phyloP scores from a whole-genome alignment of 2,797 vertebrate species.

The Gallirallus australis region DNA sequence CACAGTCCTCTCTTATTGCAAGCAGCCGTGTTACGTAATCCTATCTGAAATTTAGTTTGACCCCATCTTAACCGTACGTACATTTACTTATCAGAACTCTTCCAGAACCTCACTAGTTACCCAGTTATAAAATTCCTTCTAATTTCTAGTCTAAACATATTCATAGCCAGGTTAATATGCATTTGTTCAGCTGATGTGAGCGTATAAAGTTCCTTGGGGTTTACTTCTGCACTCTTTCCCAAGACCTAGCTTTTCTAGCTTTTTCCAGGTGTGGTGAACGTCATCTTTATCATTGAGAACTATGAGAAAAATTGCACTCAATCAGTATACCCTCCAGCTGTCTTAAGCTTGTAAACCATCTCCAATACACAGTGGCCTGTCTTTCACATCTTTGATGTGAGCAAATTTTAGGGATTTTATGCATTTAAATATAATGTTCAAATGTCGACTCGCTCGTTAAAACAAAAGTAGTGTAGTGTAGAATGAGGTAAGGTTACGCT shows the following conservation, averaged over 20 bases:
- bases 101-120: not conserved
- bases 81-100: not conserved
- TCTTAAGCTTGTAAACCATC: not conserved
- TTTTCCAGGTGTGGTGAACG: not conserved
- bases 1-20: not conserved
- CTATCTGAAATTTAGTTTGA: not conserved
- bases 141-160: not conserved
- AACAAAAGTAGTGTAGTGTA: not conserved
- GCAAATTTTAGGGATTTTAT: not conserved
- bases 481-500: not conserved
- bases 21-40: not conserved
- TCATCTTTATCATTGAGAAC: not conserved
- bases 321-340: not conserved
- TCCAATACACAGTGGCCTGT: not conserved
- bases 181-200: not conserved
- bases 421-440: not conserved
- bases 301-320: not conserved
- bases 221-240: not conserved
- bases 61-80: not conserved
- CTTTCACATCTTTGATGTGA: not conserved
- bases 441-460: not conserved
- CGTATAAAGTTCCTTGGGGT: not conserved
- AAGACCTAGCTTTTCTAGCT: not conserved
- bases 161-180: not conserved
- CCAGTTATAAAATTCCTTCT: not conserved